These are phyloP conservation scores for Oncopeltus fasciatus DNA, from an alignment of 1,140 invertebrate genomes.

Conservation along the genomic window DNA sequence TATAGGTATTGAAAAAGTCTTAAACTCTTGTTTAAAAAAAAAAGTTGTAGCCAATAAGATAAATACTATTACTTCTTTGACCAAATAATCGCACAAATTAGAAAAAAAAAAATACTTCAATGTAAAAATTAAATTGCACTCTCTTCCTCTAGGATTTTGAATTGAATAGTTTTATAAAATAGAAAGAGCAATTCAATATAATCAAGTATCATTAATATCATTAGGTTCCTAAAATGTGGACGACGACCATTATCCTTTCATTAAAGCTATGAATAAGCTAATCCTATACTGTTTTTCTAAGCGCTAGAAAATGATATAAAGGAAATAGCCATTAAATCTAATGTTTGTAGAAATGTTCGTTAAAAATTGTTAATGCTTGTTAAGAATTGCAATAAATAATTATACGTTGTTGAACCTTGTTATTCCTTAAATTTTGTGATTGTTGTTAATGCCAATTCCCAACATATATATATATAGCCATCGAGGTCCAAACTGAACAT, in stretches of 20 bases:
- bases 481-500: too few species aligned
- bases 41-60: too few species aligned
- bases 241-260: neutral
- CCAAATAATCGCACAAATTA: neutral
- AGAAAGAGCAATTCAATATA: too few species aligned
- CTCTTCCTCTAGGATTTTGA: too few species aligned
- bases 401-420: neutral
- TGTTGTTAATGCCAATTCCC: neutral
- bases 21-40: too few species aligned
- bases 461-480: too few species aligned
- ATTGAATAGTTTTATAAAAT: too few species aligned
- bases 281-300: neutral
- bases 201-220: too few species aligned
- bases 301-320: too few species aligned
- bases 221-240: neutral
- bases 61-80: neutral
- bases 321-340: neutral
- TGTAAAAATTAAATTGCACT: too few species aligned
- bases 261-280: too few species aligned
- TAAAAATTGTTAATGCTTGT: neutral
- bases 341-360: neutral
- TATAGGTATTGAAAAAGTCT: too few species aligned
- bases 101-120: neutral
- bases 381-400: neutral
- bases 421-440: neutral